Evolutionary conservation across 2,797 vertebrate genomes (phyloP).

Genomic region (Masticophis lateralis): DNA sequence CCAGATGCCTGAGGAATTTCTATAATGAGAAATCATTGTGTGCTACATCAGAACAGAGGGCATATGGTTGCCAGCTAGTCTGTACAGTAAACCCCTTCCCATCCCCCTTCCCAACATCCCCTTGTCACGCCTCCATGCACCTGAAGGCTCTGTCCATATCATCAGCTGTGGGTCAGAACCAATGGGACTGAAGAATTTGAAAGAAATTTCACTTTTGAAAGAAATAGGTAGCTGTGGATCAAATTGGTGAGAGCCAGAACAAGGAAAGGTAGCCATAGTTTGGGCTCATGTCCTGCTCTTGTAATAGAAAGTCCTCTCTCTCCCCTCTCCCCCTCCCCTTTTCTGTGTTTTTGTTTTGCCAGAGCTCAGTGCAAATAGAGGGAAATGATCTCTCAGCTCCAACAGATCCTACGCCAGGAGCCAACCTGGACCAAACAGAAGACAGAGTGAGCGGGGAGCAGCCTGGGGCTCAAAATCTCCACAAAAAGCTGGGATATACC

Average conservation of each 20-base stretch:
- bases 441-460: slow-evolving; percentile 42
- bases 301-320: not conserved
- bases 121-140: not conserved
- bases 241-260: not conserved
- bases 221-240: not conserved
- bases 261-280: not conserved
- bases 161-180: not conserved
- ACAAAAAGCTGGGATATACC: slow-evolving; percentile 67
- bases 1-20: not conserved
- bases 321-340: not conserved
- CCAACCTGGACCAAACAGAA: slow-evolving; percentile 54
- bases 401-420: slow-evolving; percentile 64
- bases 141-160: not conserved
- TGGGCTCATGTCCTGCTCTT: not conserved
- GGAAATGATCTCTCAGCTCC: not conserved
- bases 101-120: not conserved
- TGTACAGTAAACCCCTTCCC: not conserved
- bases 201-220: not conserved
- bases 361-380: slow-evolving; percentile 22
- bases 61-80: not conserved
- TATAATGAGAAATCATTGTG: not conserved
- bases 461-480: slow-evolving; percentile 39
- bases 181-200: not conserved
- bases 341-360: not conserved
- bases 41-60: not conserved